Evolutionary conservation across 2,113 vertebrate species (phyloP), one percentile per base, ranked within the genome.

Genomic region (Atlantisia rogersi): DNA sequence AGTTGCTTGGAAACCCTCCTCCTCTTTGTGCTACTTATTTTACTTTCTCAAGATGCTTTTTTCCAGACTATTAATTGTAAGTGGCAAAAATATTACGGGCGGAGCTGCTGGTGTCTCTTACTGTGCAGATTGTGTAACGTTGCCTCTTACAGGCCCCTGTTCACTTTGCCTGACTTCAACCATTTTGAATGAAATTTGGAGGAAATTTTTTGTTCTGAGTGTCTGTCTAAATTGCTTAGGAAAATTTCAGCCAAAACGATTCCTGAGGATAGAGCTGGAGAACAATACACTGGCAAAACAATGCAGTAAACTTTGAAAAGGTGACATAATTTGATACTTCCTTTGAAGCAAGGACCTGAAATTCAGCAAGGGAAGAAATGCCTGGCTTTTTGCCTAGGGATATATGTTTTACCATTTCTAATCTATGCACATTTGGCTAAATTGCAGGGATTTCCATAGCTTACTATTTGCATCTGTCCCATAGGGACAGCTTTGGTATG

Each of bases 1-100:
- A 73, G 92, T 97, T 96, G 95, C 96, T 93, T 96, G 94, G 96
- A 96, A 97, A 97, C 94, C 88, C 92, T 93, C 95, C 92, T 95
- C 88, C 55, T 96, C 96, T 95, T 92, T 92, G 59, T 86, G 88
- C 86, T 89, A 87, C 96, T 88, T 94, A 80, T 92, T 95, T 96
- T 96, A 91, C 81, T 91, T 95, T 96, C 86, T 93, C 83, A 91
- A 76, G 86, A 88, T 93, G 77, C 71, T 42, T 92, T 88, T 92
- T 96, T 60, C 93, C 88, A 96, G 96, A 96, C 86, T 94, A 88
- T 95, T 96, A 92, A 95, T 95, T 95, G 88, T 92, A 92, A 92
- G 91, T 76, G 89, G 77, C 81, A 96, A 96, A 96, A 95, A 94
- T 94, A 95, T 94, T 94, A n/a, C 91, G 76, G 83, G 90, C 14